These are phyloP conservation scores for Hypolimnas misippus DNA, from an alignment of 2,888 invertebrate species.

Conservation along the genomic window DNA sequence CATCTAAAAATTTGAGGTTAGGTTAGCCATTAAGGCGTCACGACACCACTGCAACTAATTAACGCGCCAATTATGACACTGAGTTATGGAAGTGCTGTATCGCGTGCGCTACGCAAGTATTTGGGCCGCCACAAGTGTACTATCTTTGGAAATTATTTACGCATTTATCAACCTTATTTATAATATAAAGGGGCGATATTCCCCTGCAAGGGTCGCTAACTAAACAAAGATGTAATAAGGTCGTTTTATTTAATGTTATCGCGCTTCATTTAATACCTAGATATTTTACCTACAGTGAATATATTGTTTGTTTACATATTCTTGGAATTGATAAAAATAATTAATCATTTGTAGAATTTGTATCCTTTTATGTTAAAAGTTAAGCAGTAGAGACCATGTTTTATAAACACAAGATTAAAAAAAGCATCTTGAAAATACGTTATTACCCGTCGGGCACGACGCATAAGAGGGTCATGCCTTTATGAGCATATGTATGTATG, in stretches of 20 bases:
- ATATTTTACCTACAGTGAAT: slow-evolving; percentile 24
- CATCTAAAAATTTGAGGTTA: slow-evolving; percentile 23
- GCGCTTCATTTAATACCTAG: slow-evolving; percentile 25
- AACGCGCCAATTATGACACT: slow-evolving; percentile 68
- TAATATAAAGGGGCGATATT: slow-evolving; percentile 5
- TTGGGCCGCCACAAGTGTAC: slow-evolving; percentile 39
- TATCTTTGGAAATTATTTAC: slow-evolving; percentile 13
- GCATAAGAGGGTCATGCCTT: no score
- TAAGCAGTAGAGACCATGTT: no score
- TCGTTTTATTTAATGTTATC: slow-evolving; percentile 32
- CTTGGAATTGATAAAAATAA: no score
- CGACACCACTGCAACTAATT: slow-evolving; percentile 56
- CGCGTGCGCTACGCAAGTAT: slow-evolving; percentile 59
- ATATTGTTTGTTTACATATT: no score
- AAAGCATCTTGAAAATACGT: no score
- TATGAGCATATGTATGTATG: no score
- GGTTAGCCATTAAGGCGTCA: slow-evolving; percentile 39
- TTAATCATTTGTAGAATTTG: no score
- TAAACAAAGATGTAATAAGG: slow-evolving; percentile 34
- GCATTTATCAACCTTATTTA: slow-evolving; percentile 20
- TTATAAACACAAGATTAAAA: no score
- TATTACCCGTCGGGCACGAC: no score
- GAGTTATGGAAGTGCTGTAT: slow-evolving; percentile 66
- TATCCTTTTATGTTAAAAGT: no score
- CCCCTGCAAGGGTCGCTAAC: neutral